Conservation (phyloP, 1,140 invertebrate genomes). For the Caenorhabditis tropicalis region DNA sequence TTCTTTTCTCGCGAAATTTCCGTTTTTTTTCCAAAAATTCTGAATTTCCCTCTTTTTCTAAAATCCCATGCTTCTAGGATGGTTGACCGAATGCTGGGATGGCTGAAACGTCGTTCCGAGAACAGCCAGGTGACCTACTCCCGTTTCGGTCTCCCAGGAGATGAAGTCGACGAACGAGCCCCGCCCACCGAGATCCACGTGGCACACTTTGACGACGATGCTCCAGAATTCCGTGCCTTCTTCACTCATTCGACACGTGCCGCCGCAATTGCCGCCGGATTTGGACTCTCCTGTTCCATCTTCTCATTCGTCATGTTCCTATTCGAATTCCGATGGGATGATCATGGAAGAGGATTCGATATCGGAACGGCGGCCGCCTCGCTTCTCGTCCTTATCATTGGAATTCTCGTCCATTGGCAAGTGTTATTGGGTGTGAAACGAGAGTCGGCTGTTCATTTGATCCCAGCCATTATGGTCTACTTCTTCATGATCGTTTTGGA, state of each 20-base stretch:
- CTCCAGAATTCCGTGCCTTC: constrained; percentile 61
- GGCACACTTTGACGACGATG: constrained; percentile 67
- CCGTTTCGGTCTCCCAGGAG: constrained; percentile 54
- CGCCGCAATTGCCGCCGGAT: constrained; percentile 63
- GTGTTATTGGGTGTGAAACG: constrained; percentile 66
- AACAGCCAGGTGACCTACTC: constrained; percentile 45
- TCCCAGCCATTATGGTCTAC: constrained; percentile 70
- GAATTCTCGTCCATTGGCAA: constrained; percentile 63
- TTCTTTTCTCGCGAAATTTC: neutral
- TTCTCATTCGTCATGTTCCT: constrained; percentile 66
- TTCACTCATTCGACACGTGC: constrained; percentile 63
- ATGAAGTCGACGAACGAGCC: constrained; percentile 63
- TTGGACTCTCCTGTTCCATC: constrained; percentile 66
- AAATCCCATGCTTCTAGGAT: no score
- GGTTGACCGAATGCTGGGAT: constrained; percentile 20
- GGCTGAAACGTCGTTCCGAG: constrained; percentile 45
- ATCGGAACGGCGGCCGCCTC: constrained; percentile 65
- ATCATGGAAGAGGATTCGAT: constrained; percentile 66
- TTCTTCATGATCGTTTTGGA: constrained; percentile 60
- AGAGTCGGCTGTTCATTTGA: constrained; percentile 58
- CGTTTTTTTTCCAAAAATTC: neutral
- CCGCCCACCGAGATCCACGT: constrained; percentile 64
- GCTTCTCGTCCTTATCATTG: constrained; percentile 63
- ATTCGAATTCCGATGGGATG: constrained; percentile 72
- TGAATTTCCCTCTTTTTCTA: neutral